phyloP scores from a whole-genome alignment of 2,888 invertebrate species.

The Stenotaenia linearis region DNA sequence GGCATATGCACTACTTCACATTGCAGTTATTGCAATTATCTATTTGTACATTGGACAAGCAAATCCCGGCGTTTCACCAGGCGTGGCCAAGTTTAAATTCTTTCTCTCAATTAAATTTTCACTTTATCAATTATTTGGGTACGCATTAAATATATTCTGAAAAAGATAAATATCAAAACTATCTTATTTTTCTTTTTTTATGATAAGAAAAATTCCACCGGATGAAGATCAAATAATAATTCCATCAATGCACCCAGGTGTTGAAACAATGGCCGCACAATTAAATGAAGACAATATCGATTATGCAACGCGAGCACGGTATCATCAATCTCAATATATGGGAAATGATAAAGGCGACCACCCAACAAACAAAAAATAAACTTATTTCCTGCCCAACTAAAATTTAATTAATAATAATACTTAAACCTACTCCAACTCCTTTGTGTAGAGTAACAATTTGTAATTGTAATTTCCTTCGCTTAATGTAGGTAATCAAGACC shows the following conservation, averaged over 20 bases:
- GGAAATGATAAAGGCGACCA: neutral
- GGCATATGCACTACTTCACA: constrained; percentile 80
- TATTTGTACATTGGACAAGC: constrained; percentile 93
- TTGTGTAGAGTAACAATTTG: too few species aligned
- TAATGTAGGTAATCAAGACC: too few species aligned
- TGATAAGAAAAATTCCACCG: constrained; percentile 51
- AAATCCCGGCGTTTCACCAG: constrained; percentile 92
- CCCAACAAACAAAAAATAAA: too few species aligned
- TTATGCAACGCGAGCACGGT: constrained; percentile 82
- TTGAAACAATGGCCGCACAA: constrained; percentile 72
- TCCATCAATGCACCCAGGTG: constrained; percentile 55
- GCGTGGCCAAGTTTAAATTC: constrained; percentile 48
- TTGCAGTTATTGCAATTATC: constrained; percentile 71
- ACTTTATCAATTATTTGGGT: constrained; percentile 44
- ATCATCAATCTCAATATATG: constrained; percentile 83
- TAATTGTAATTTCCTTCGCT: too few species aligned
- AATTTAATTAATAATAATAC: too few species aligned
- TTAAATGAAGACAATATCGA: constrained; percentile 93
- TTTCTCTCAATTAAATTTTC: constrained; percentile 46
- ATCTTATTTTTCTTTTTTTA: neutral
- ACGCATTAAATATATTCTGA: constrained; percentile 33
- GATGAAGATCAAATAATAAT: constrained; percentile 57
- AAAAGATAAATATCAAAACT: neutral
- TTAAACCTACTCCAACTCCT: too few species aligned
- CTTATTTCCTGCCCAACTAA: too few species aligned